A percentile compares a stretch with the other conserved stretches of the same genome.
phyloP scores from a whole-genome alignment of 2,797 vertebrate species.

The Scarus forsteni region DNA sequence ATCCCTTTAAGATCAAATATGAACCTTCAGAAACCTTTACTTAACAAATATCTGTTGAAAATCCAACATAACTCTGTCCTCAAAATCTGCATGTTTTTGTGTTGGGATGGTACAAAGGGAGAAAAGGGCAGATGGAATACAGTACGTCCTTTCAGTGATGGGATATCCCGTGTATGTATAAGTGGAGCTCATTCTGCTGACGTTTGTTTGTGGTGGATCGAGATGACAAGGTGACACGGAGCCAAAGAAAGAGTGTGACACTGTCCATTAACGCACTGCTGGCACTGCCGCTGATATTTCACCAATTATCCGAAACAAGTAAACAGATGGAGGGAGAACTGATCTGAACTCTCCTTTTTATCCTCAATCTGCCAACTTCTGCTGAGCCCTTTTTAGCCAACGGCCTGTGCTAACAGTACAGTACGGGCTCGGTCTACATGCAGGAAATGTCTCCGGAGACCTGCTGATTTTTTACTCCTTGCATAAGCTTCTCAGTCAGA shows the following conservation, averaged over 20 bases:
- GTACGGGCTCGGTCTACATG: conserved; percentile 24
- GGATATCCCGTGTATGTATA: conserved; percentile 32
- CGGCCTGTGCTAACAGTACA: conserved; percentile 40
- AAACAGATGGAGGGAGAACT: conserved; percentile 56
- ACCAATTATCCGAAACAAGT: conserved; percentile 49
- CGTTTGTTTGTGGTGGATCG: conserved; percentile 15
- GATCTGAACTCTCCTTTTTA: conserved; percentile 28
- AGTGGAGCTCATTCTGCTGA: conserved; percentile 34
- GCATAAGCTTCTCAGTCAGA: conserved; percentile 68
- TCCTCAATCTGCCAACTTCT: conserved; percentile 47
- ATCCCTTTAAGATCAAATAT: no score
- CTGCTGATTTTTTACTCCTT: conserved; percentile 69
- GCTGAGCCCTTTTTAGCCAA: conserved; percentile 39
- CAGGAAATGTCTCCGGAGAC: conserved; percentile 51
- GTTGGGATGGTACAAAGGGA: conserved; percentile 11
- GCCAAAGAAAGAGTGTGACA: conserved; percentile 45
- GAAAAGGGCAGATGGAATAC: conserved; percentile 31
- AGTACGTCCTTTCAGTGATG: conserved; percentile 32
- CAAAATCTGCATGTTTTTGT: not conserved
- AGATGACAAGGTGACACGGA: conserved; percentile 42
- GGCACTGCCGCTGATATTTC: conserved; percentile 57
- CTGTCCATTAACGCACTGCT: conserved; percentile 47
- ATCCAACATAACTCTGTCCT: not conserved
- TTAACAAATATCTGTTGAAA: not conserved
- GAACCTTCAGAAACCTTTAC: not conserved